Percentiles rank a stretch among this genome's conserved stretches.
Conservation (phyloP, 2,113 vertebrate species). For the Prunella himalayana region DNA sequence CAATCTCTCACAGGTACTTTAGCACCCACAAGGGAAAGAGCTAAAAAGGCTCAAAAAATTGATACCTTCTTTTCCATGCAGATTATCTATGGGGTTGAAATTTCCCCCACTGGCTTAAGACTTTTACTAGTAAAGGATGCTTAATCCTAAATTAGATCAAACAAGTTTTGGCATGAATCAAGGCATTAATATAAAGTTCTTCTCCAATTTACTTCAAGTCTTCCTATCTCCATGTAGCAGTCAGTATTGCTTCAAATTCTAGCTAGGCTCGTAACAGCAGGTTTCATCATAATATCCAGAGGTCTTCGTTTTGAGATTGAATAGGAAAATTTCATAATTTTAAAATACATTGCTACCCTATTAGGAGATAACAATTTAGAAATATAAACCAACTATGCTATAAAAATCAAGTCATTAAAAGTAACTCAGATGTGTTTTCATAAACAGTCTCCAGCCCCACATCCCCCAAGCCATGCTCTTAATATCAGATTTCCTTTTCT, state of each 20-base stretch:
- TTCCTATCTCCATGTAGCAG: background rate
- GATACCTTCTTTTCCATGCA: background rate
- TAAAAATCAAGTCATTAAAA: background rate
- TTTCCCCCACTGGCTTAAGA: background rate
- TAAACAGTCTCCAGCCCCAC: background rate
- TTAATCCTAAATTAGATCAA: background rate
- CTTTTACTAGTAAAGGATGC: background rate
- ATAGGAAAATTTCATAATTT: background rate
- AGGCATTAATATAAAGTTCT: background rate
- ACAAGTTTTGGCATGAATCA: background rate
- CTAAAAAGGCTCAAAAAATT: background rate
- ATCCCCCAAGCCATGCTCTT: background rate
- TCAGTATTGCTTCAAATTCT: background rate
- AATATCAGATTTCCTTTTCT: background rate
- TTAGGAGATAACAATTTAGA: background rate
- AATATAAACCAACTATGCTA: background rate
- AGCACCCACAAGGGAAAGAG: background rate
- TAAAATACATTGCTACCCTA: background rate
- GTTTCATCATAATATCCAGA: background rate
- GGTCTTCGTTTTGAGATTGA: background rate
- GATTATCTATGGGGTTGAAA: background rate
- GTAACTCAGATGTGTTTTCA: background rate
- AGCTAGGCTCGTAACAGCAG: background rate
- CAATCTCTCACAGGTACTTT: background rate
- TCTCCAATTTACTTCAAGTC: background rate